Base-by-base conservation (phyloP, 1,140 invertebrate genomes). In the Grapholita molesta region DNA sequence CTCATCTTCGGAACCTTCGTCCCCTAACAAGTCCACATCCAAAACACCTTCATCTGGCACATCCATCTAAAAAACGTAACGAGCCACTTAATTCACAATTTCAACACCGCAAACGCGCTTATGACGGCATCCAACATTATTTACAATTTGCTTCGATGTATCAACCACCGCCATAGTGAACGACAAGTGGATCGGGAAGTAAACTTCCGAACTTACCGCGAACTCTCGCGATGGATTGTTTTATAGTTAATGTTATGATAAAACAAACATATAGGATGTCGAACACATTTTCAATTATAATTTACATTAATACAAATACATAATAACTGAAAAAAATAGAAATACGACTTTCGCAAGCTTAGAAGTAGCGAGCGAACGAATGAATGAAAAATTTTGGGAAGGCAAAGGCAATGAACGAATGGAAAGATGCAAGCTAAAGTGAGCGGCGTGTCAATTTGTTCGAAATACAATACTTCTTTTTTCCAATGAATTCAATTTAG, bases 1-100 rank as follows among this genome's bases (percentile, higher is more conserved):
- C 74, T 90, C 89, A 53, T 92, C 91, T 67, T 92, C 91, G 42
- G 91, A 92, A 25, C 89, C 89, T 79, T 92, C 90, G 68, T 91
- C 89, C 73, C 78, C 85, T 79, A 92, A 78, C 75, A 90, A 83
- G 76, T 92, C 90, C 69, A 91, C 86, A 70, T 92, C 90, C 74
- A 92, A 79, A 67, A 89, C 86, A 72, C 80, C 84, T 67, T 92
- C 91, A 75, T 92, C 90, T 74, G 83, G 80, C 76, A 85, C 86
- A 82, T 89, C 88, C 88, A 91, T 89, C 89, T 90, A 85, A 73
- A 85, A 84, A 21, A 82, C 65, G 48, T 9, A 73, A 24, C 55
- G 38, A 61, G 18, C 8, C 53, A 70, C 9, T 30, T 42, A 64
- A 52, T 66, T 73, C 67, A 64, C 42, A 70, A 55, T 64, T 66